Evolutionary conservation across 2,113 vertebrate genomes (phyloP).

Genomic region (Apodemus sylvaticus): DNA sequence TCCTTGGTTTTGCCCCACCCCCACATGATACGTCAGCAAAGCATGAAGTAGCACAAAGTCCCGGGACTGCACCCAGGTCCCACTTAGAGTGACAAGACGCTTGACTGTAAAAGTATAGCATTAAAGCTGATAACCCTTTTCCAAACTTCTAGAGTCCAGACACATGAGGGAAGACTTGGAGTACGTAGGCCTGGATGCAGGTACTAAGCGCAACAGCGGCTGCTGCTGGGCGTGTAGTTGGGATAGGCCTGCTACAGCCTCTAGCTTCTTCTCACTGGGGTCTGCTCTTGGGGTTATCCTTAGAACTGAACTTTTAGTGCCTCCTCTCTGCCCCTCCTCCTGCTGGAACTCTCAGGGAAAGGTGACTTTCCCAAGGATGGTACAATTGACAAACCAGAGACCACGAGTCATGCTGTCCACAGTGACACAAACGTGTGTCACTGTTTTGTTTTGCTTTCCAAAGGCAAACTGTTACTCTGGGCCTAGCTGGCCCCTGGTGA

Average conservation of each 20-base stretch:
- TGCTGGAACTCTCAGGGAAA: constrained; percentile 34
- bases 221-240: constrained; percentile 65
- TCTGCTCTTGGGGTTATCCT: constrained; percentile 40
- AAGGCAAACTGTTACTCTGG: neutral
- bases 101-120: neutral
- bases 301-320: neutral
- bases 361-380: constrained; percentile 4
- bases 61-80: neutral
- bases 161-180: constrained; percentile 66
- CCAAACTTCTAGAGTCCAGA: constrained; percentile 74
- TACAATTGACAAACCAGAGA: constrained; percentile 10
- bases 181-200: constrained; percentile 75
- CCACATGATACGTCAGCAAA: neutral
- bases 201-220: constrained; percentile 63
- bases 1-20: neutral
- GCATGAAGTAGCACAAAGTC: neutral
- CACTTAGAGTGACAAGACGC: neutral
- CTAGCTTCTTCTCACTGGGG: constrained; percentile 2
- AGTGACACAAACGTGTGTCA: neutral
- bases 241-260: constrained; percentile 70
- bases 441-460: neutral
- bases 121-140: constrained; percentile 44
- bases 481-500: constrained; percentile 34
- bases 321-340: constrained; percentile 8
- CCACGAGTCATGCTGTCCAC: neutral